Conservation (phyloP, 2,113 vertebrate genomes). For the Cairina moschata region DNA sequence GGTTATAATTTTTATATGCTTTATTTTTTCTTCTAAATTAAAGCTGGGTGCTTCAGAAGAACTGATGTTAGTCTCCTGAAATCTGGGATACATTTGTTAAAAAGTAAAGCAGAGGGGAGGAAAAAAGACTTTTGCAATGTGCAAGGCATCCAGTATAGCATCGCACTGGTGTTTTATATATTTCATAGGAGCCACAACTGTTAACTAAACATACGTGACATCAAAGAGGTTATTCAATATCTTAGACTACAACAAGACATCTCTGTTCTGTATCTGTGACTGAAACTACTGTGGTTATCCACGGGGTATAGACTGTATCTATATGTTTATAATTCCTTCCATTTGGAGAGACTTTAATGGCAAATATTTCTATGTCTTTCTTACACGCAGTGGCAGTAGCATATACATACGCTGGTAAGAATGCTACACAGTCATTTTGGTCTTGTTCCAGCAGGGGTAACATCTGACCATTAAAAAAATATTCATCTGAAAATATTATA, state of each 20-base stretch:
- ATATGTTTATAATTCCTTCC: neutral
- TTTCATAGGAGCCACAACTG: neutral
- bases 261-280: neutral
- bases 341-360: neutral
- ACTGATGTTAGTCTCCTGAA: neutral
- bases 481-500: neutral
- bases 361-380: neutral
- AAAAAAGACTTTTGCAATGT: neutral
- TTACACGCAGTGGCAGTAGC: neutral
- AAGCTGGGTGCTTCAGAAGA: neutral
- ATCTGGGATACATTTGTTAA: neutral
- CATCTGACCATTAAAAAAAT: neutral
- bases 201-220: neutral
- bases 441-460: neutral
- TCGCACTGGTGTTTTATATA: neutral
- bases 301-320: accelerated
- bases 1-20: neutral
- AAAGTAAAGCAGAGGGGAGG: neutral
- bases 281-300: neutral
- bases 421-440: neutral
- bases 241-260: neutral
- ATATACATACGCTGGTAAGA: neutral
- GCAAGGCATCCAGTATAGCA: neutral
- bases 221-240: neutral
- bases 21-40: neutral